Base-by-base conservation (phyloP, 1,140 invertebrate species). In the Bombus balteatus region DNA sequence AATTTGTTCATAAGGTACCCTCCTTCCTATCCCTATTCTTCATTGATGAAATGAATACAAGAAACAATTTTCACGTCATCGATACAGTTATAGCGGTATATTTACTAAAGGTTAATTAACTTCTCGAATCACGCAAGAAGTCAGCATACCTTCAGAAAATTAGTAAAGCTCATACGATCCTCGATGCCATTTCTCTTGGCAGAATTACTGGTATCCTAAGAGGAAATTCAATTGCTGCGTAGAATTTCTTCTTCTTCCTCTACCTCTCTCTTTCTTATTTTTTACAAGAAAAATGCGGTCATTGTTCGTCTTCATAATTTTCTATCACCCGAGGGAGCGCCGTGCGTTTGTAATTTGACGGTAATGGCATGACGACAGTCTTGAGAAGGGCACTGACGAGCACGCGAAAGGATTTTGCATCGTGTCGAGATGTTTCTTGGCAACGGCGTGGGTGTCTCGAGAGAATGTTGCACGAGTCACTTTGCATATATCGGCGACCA, bases 231-330 rank as follows among this genome's bases (percentile, higher is more conserved):
- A 59, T 81, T 62, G 37, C 28, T 53, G 32, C 53, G 70, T 32
- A 22, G 28, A 59, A 72, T 73, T 47, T 47, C 8, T 15, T n/a
- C 25, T 66, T 32, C n/a, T 34, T 66, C 65, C 32, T 66, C 25
- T 71, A 8, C 18, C 68, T 70, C 25, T 5, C 25, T 2, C 10
- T 39, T 28, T 12, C 25, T 39, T 25, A 53, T 53, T 53, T 53
- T 53, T 53, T 53, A 53, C 28, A 22, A 12, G 10, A 34, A 47
- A 70, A 80, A 37, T 53, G 70, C n/a, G 74, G 37, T 39, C 37
- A 83, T 83, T 83, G 82, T 83, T 83, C 75, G 75, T 83, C 65
- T 70, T 34, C 74, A 39, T 83, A 78, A 83, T 83, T 83, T 83
- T 57, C 74, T 57, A 76, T 83, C 37, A 68, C 62, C 53, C 15